Base-by-base conservation (phyloP, 2,113 vertebrate genomes). In the Hyperoodon ampullatus region DNA sequence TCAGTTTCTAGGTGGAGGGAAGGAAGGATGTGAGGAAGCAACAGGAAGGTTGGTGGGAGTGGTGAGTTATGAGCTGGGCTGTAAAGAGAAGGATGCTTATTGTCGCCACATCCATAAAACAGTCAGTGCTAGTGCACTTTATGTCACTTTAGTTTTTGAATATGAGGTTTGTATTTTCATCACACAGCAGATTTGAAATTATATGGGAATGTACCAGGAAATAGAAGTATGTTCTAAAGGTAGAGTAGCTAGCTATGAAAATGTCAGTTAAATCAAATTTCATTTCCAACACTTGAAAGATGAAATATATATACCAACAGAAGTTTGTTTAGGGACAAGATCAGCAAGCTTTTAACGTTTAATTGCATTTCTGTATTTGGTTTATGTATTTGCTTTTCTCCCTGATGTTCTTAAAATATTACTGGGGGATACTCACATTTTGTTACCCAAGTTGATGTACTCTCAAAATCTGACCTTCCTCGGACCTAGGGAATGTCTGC, bases 141-240 rank as follows among this genome's bases (percentile, higher is more conserved):
- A 60, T 65, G 4, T 81, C 18, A 30, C 70, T 88, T 70, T 61
- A 70, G 28, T 28, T 42, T 93, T 89, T 92, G 63, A 63, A 39
- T 60, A 84, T 50, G 60, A 88, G 8, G 13, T 75, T 90, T 97
- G 16, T 65, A 82, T 90, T 92, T 92, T 75, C 66, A 81, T 87
- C 80, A 28, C 47, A 60, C 0, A 23, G 39, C 28, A 72, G 71
- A 66, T 74, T 35, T 96, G 33, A 94, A 92, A 88, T 84, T 71
- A 19, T 24, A 11, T 6, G 58, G 82, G 80, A 39, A 33, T 39
- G 0, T 75, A 60, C 65, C 74, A 96, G 70, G 53, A 80, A 97
- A 93, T 10, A 90, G 8, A 91, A 89, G 33, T 55, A 23, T 83
- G 63, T 47, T 91, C 16, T 78, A 68, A 82, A 89, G 11, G 33